Conservation (phyloP, 2,797 vertebrate species). For the Anomalospiza imberbis region DNA sequence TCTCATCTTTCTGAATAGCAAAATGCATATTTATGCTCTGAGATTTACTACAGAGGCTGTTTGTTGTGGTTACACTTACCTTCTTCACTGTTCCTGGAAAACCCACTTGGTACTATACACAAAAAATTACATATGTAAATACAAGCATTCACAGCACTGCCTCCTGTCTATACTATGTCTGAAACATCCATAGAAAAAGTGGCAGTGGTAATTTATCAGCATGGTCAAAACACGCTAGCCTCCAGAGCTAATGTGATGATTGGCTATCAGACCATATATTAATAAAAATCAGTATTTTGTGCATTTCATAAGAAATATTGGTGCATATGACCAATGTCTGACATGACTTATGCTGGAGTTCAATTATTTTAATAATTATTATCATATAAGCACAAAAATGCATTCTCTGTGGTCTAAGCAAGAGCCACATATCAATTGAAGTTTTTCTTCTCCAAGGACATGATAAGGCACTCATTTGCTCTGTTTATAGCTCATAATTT, state of each 20-base stretch:
- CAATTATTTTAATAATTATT: background rate
- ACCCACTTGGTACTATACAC: too few relatives aligned
- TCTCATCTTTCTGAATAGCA: background rate
- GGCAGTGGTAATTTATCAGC: background rate
- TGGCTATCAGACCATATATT: background rate
- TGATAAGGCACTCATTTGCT: background rate
- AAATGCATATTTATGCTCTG: background rate
- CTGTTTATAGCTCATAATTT: background rate
- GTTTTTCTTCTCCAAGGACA: background rate
- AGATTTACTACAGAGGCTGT: background rate
- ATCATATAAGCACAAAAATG: background rate
- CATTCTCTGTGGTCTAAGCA: background rate
- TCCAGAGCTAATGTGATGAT: background rate
- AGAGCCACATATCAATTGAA: background rate
- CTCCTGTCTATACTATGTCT: background rate
- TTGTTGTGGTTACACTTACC: background rate
- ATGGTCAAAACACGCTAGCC: background rate
- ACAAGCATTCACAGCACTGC: background rate
- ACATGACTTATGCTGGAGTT: background rate
- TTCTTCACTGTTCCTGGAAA: rapidly evolving
- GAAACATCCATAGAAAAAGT: background rate
- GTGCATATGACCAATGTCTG: background rate
- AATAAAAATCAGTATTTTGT: background rate
- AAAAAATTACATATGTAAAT: background rate
- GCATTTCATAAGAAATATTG: background rate